Evolutionary conservation across 1,140 invertebrate genomes (phyloP).

Genomic region (Drosophila gunungcola): DNA sequence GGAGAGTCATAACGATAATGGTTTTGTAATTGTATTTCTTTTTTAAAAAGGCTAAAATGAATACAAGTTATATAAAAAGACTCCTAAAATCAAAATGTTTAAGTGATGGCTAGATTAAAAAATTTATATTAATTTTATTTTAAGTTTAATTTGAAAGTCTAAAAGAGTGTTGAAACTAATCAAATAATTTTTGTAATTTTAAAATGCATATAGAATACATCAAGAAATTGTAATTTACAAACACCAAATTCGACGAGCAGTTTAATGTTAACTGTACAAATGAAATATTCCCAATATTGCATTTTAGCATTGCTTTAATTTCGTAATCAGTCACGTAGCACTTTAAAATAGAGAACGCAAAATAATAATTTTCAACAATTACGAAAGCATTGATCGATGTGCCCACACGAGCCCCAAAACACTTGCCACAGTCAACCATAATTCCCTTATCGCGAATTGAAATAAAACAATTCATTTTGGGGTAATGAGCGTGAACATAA

Average conservation of each 20-base stretch:
- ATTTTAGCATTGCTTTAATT: neutral
- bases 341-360: conserved; percentile 7
- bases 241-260: too few species aligned
- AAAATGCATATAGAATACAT: too few species aligned
- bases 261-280: neutral
- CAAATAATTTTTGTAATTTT: too few species aligned
- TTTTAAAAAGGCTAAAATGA: too few species aligned
- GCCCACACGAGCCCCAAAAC: conserved; percentile 7
- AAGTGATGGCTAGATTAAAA: too few species aligned
- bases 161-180: too few species aligned
- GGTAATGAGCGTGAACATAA: conserved; percentile 23
- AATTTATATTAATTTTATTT: too few species aligned
- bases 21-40: too few species aligned
- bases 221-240: too few species aligned
- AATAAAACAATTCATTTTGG: conserved; percentile 28
- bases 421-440: conserved; percentile 69
- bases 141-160: too few species aligned
- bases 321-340: conserved; percentile 27
- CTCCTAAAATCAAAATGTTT: too few species aligned
- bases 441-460: conserved; percentile 20
- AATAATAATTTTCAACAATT: conserved; percentile 17
- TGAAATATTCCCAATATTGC: neutral
- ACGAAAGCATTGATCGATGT: conserved; percentile 36
- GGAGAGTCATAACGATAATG: neutral
- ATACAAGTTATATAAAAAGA: too few species aligned